A percentile compares a stretch with the other conserved stretches of the same genome.
phyloP scores from a whole-genome alignment of 2,113 vertebrate species.

The Parotia lawesii region DNA sequence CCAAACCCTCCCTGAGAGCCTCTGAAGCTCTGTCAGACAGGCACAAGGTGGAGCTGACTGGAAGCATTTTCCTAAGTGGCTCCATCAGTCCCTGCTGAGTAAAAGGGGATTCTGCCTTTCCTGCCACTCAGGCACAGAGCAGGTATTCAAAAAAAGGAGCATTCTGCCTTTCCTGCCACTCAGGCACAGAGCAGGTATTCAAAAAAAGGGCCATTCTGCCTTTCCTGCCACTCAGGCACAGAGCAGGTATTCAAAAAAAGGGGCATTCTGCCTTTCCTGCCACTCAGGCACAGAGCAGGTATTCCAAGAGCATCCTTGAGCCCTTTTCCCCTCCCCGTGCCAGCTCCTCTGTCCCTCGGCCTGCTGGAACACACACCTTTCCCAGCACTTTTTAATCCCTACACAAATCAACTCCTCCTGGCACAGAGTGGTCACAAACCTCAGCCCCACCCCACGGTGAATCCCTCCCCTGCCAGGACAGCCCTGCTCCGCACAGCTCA shows the following conservation, averaged over 20 bases:
- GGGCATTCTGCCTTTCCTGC: neutral
- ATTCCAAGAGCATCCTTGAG: accelerated
- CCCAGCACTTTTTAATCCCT: accelerated
- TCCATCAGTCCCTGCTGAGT: neutral
- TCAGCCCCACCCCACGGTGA: accelerated
- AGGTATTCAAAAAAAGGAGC: neutral
- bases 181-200: neutral
- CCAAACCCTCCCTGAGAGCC: neutral
- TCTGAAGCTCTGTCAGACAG: neutral
- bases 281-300: neutral
- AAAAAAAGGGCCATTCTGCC: neutral
- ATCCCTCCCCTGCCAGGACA: neutral
- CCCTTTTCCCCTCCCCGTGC: accelerated
- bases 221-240: neutral
- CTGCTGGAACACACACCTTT: neutral
- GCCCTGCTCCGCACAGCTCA: neutral
- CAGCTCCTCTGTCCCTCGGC: neutral
- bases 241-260: no score
- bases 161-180: neutral
- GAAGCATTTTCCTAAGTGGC: neutral
- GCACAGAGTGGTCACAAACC: accelerated
- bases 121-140: neutral
- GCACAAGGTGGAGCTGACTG: neutral
- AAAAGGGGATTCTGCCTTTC: neutral
- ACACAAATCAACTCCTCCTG: neutral